Conservation (phyloP, 2,888 invertebrate species). For the Mycalesis mineus region DNA sequence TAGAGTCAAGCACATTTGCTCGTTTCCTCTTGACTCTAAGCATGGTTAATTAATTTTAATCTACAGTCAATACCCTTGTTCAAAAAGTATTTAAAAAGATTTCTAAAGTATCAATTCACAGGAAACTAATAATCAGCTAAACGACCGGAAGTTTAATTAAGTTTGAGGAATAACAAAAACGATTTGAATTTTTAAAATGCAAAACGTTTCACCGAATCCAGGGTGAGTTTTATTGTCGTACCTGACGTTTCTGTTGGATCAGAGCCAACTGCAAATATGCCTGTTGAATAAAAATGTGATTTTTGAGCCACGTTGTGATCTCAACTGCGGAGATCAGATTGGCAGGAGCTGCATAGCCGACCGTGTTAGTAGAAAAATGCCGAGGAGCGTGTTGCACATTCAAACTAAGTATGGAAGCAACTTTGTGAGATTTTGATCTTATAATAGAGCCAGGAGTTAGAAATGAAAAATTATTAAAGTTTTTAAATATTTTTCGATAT, state of each 20-base stretch:
- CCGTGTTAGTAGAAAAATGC: constrained; percentile 12
- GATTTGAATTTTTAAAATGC: not conserved
- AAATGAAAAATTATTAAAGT: too few species aligned
- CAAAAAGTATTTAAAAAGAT: too few species aligned
- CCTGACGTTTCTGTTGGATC: constrained; percentile 16
- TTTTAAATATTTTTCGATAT: too few species aligned
- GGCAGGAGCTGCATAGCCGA: constrained; percentile 17
- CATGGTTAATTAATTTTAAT: too few species aligned
- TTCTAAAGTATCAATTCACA: too few species aligned
- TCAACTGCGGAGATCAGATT: constrained; percentile 19
- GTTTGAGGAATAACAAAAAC: not conserved
- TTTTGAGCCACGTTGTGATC: constrained; percentile 14
- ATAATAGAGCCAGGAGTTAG: too few species aligned
- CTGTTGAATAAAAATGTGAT: constrained; percentile 22
- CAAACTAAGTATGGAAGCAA: not conserved
- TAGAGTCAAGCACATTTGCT: too few species aligned
- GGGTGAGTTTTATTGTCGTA: constrained; percentile 12
- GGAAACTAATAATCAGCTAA: not conserved
- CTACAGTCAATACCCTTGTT: too few species aligned
- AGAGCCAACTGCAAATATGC: constrained; percentile 20
- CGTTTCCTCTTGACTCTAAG: too few species aligned
- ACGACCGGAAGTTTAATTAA: not conserved
- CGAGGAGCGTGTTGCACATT: not conserved
- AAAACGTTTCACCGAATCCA: constrained; percentile 1
- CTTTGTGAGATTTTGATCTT: not conserved